Evolutionary conservation across 2,797 vertebrate genomes (phyloP).

Genomic region (Petrocephalus schoutedeni): DNA sequence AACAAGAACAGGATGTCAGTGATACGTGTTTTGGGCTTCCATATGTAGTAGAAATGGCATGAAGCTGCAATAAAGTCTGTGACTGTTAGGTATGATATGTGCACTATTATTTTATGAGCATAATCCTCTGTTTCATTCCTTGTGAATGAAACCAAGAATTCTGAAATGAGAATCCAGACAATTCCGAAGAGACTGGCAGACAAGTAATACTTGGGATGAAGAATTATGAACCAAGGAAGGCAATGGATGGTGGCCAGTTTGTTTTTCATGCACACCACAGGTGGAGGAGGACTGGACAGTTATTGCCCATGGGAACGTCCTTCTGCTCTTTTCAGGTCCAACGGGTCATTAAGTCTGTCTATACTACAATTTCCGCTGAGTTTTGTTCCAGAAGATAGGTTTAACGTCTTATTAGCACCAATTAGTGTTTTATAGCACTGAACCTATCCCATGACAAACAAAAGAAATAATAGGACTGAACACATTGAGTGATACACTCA

Average conservation of each 20-base stretch:
- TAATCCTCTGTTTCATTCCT: neutral
- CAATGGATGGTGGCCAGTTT: neutral
- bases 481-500: neutral
- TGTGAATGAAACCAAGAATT: neutral
- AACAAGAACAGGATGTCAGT: neutral
- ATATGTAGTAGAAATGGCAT: neutral
- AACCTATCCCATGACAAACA: neutral
- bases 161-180: conserved; percentile 3
- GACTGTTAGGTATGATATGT: neutral
- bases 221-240: neutral
- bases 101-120: neutral
- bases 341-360: neutral
- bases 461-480: neutral
- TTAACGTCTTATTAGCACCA: neutral
- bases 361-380: neutral
- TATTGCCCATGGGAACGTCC: neutral
- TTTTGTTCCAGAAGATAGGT: neutral
- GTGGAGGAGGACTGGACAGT: neutral
- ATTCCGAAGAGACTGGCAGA: neutral
- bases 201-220: neutral
- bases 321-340: neutral
- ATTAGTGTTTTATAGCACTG: neutral
- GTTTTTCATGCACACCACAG: neutral
- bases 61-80: neutral
- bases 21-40: neutral